Evolutionary conservation across 92 coral and sea anemone species (phyloP).

Genomic region (Bergia puertoricense): DNA sequence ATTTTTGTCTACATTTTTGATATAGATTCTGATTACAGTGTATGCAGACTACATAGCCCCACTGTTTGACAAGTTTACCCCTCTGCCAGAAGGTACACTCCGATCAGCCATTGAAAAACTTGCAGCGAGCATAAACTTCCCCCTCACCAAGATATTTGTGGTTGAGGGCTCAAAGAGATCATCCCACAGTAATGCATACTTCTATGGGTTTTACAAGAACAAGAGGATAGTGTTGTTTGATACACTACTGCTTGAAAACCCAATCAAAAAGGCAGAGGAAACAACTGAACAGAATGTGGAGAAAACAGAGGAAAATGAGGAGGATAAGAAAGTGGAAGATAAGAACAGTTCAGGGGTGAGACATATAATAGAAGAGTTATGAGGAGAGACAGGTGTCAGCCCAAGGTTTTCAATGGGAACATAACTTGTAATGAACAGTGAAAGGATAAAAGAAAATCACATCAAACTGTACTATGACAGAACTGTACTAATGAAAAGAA

Average conservation of each 20-base stretch:
- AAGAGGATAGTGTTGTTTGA: constrained; percentile 96
- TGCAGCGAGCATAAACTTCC: constrained; percentile 84
- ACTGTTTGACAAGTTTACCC: constrained; percentile 94
- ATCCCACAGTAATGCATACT: constrained; percentile 96
- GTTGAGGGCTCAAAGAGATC: constrained; percentile 97
- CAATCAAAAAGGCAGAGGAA: constrained; percentile 63
- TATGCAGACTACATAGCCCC: constrained; percentile 98
- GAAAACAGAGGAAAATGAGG: constrained; percentile 33
- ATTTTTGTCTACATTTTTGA: background rate
- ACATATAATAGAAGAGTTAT: background rate
- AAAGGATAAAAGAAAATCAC: too few relatives aligned
- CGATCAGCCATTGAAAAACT: constrained; percentile 84
- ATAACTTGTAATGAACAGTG: too few relatives aligned
- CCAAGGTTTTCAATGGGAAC: too few relatives aligned
- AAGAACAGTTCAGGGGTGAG: constrained; percentile 43
- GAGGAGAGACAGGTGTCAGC: too few relatives aligned
- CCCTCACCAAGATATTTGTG: constrained; percentile 84
- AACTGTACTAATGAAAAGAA: too few relatives aligned
- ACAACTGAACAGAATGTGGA: constrained; percentile 35
- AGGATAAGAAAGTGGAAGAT: constrained; percentile 15
- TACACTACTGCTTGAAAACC: constrained; percentile 87
- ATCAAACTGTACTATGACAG: too few relatives aligned
- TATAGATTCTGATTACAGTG: constrained; percentile 80
- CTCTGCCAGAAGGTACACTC: constrained; percentile 85
- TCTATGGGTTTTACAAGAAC: constrained; percentile 96